Base-by-base conservation (phyloP, 2,888 invertebrate species). In the Lochmaea capreae region DNA sequence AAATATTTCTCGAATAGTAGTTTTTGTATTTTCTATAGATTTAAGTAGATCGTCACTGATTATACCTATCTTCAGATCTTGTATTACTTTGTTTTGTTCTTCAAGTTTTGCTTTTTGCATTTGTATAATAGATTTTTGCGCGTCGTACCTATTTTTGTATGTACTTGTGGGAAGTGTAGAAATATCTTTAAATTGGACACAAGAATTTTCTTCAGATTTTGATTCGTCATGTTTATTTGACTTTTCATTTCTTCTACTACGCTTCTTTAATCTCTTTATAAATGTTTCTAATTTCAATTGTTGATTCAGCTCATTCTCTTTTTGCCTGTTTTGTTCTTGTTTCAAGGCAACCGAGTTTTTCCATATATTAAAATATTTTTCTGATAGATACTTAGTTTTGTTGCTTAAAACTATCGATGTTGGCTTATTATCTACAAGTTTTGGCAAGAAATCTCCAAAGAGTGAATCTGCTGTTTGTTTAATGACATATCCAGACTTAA, bases 121-220 rank as follows among this genome's bases (percentile, higher is more conserved):
- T 42, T 93, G 91, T 73, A 94, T 94, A 59, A 94, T 92, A 78
- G 91, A 90, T 83, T 92, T 92, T 83, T 94, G 94, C 11, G 92
- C 89, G 85, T 91, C 91, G 75, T 91, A 91, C 80, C 93, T 79
- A 71, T 84, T 83, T 80, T 83, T 80, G 65, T 80, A 81, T 70
- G 68, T 79, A 43, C 73, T 74, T 8, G 26, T 18, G 12, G 75
- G 18, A 63, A 10, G 2, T 3, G 76, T 72, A 65, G 14, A 33
- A 33, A 62, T 67, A 43, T 63, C 12, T 54, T 10, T 71, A 16
- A 5, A 12, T 59, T 58, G 33, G 16, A 18, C 26, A 18, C 2
- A 10, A 16, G 9, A 9, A 54, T 18, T 16, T 54, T 16, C 54
- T 3, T 10, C 16, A 54, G 54, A 18, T 54, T 54, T 54, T 16